Evolutionary conservation across 2,888 invertebrate genomes (phyloP), one percentile per base, ranked within the genome.

Genomic region (Eilema caniola): DNA sequence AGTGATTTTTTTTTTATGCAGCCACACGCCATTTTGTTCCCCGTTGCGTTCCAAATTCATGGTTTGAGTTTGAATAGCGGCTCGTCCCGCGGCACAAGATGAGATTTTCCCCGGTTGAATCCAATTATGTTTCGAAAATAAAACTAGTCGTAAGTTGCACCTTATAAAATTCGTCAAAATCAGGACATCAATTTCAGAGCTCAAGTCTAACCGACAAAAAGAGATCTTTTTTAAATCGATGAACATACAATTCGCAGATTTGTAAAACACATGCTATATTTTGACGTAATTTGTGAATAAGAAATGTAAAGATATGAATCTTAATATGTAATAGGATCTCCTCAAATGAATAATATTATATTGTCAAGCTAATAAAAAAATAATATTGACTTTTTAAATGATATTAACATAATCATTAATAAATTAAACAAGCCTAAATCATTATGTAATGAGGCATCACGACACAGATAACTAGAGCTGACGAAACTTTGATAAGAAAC

Each of bases 1-100:
- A 82, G 81, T 82, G 70, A 73, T 7, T 79, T 81, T 78, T 81
- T 78, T 77, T 79, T 74, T n/a, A 79, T 70, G 71, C 63, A 68
- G 71, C 68, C 75, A 70, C 82, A 82, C 77, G 80, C 64, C 72
- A 77, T 71, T 57, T 11, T 69, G 66, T 75, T 77, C 77, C 69
- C 77, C 71, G 79, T 78, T 80, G 73, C 37, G 47, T 74, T 76
- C 53, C 72, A 78, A 56, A 47, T 66, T 28, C 25, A 56, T 56
- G 20, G 16, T 64, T 31, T 23, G 2, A 65, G 16, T 64, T 31
- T 23, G 2, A 65, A 25, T 62, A 53, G 53, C 53, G 53, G 53
- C n/a, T 5, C 53, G n/a, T 53, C 53, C 10, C n/a, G 53, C 10
- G 53, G 10, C 53, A n/a, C n/a, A 2, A n/a, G n/a, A n/a, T n/a